These are phyloP conservation scores for Cyprinus carpio DNA, from an alignment of 2,113 vertebrate genomes.

Conservation along the genomic window DNA sequence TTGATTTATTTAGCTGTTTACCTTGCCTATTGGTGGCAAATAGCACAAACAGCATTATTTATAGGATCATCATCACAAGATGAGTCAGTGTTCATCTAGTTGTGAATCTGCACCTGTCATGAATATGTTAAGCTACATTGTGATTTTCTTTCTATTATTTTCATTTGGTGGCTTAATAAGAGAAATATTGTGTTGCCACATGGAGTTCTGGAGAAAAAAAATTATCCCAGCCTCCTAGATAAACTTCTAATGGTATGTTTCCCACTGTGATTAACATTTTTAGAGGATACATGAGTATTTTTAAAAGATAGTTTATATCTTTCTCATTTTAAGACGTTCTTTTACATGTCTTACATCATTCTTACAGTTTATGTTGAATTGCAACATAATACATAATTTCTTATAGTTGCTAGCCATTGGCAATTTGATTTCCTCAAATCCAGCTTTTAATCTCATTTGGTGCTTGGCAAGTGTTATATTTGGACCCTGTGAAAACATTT, in stretches of 20 bases:
- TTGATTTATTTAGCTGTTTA: too few relatives aligned
- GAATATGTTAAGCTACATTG: background rate
- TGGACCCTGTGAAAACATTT: slow-evolving; percentile 21
- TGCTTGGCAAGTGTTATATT: slow-evolving; percentile 11
- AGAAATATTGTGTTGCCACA: background rate
- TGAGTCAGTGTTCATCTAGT: background rate
- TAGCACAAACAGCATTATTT: too few relatives aligned
- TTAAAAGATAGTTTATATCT: too few relatives aligned
- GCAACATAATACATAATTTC: background rate
- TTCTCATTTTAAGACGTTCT: too few relatives aligned
- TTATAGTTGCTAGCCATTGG: slow-evolving; percentile 2
- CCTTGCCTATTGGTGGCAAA: too few relatives aligned
- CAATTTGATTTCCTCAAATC: background rate
- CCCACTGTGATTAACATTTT: background rate
- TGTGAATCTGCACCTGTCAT: background rate
- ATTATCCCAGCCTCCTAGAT: background rate
- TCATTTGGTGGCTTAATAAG: background rate
- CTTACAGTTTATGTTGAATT: background rate
- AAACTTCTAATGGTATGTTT: background rate
- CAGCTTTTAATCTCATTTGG: background rate
- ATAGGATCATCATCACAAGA: background rate
- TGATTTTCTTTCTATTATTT: background rate
- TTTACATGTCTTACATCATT: too few relatives aligned
- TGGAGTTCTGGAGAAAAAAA: background rate
- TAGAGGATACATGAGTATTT: background rate